These are phyloP conservation scores for Probosciger aterrimus DNA, from an alignment of 2,113 vertebrate species.

Conservation along the genomic window DNA sequence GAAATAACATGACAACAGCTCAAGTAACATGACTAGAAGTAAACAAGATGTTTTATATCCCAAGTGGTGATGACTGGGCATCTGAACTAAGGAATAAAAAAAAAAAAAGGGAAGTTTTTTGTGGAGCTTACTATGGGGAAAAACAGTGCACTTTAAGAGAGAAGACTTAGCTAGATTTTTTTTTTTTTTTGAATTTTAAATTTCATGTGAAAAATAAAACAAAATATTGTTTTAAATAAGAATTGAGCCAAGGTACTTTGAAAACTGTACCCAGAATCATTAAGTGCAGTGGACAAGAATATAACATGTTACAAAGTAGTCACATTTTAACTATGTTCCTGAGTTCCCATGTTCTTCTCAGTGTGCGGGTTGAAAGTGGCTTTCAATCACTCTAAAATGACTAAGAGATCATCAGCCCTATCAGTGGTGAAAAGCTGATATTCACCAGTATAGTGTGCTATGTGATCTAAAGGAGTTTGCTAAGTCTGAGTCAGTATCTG, in stretches of 20 bases:
- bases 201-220: constrained; percentile 63
- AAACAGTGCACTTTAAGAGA: constrained; percentile 68
- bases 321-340: neutral
- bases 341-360: neutral
- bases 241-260: constrained; percentile 20
- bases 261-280: constrained; percentile 58
- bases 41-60: constrained; percentile 60
- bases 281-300: neutral
- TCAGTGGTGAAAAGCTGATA: neutral
- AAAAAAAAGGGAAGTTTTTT: constrained; percentile 31
- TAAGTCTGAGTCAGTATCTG: neutral
- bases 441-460: neutral
- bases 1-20: constrained; percentile 70
- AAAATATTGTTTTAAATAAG: constrained; percentile 55
- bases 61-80: constrained; percentile 65
- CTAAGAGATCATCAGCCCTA: neutral
- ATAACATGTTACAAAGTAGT: neutral
- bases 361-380: neutral
- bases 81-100: constrained; percentile 47
- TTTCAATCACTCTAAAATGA: neutral
- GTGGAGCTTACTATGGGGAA: constrained; percentile 63
- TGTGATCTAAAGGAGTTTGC: neutral
- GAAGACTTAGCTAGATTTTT: constrained; percentile 37
- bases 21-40: constrained; percentile 58
- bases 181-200: constrained; percentile 60